Base-by-base conservation (phyloP, 1,140 invertebrate species). In the Trinorchestia longiramus region DNA sequence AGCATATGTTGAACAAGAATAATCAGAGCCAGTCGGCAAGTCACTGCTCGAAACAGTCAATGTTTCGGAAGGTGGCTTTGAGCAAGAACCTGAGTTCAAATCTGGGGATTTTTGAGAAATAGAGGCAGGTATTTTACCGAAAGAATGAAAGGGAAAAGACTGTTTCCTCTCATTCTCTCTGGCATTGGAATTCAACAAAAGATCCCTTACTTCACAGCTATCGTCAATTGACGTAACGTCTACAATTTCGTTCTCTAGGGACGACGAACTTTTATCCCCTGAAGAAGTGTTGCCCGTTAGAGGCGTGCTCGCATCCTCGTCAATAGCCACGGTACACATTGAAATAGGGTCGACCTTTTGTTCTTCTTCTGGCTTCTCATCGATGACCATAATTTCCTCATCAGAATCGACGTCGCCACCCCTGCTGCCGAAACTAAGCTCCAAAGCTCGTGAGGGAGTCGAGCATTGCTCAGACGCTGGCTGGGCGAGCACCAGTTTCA, bases 291-390 rank as follows among this genome's bases (percentile, higher is more conserved):
- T 96, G n/a, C 77, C 47, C 91, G 77, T 95, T 57, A 95, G 95
- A 91, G 96, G 95, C 43, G 96, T 96, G 43, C 95, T 41, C 62
- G 96, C 95, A 42, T 97, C 96, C 95, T 97, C 96, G 57, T 97
- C 96, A 96, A 97, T 97, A 36, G 96, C 96, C 23, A 97, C 96
- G 91, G 96, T 96, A 95, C 96, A 97, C 62, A 97, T 95, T 95
- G 96, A 96, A 11, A 96, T 95, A 43, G 96, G 96, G 87, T 97
- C 96, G 95, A 97, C 96, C 44, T 95, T 62, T 91, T 96, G 96
- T 23, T 96, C 96, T 28, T 96, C 96, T n/a, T 96, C 96, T 41
- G 96, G 95, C 91, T 96, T 96, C n/a, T 92, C 96, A 42, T 96
- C 96, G 62, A 96, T 96, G 87, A 96, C 96, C 95, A 97, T 96